These are phyloP conservation scores for Stenotaenia linearis DNA, from an alignment of 2,888 invertebrate species.

Conservation along the genomic window DNA sequence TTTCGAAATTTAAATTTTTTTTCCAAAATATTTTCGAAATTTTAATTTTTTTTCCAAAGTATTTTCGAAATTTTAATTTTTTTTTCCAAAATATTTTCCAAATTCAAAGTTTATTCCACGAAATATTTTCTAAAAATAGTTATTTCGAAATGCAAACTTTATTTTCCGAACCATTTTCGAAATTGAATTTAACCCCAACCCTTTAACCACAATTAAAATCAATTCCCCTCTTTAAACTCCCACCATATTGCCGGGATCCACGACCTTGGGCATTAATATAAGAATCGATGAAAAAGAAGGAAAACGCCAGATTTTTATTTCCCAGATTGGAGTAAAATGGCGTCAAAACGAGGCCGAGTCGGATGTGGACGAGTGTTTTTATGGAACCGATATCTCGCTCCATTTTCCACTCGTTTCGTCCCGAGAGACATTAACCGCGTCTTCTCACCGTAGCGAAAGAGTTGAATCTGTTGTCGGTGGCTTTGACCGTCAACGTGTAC, in stretches of 20 bases:
- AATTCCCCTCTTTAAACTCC: too few relatives aligned
- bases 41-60: too few relatives aligned
- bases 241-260: neutral
- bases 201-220: too few relatives aligned
- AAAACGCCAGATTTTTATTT: neutral
- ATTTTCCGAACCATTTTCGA: too few relatives aligned
- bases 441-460: conserved; percentile 34
- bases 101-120: too few relatives aligned
- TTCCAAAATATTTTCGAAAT: too few relatives aligned
- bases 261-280: neutral
- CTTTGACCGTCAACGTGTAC: conserved; percentile 36
- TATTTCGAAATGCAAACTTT: too few relatives aligned
- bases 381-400: neutral
- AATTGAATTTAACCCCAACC: too few relatives aligned
- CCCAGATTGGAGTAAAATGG: neutral
- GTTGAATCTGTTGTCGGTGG: conserved; percentile 35
- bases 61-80: too few relatives aligned
- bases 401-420: neutral
- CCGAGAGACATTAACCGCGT: neutral
- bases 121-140: too few relatives aligned
- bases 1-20: too few relatives aligned
- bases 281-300: neutral
- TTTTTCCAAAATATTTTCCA: too few relatives aligned
- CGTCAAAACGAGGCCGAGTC: neutral
- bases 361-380: neutral